Conservation (phyloP, 2,888 invertebrate species). For the Tenodera sinensis region DNA sequence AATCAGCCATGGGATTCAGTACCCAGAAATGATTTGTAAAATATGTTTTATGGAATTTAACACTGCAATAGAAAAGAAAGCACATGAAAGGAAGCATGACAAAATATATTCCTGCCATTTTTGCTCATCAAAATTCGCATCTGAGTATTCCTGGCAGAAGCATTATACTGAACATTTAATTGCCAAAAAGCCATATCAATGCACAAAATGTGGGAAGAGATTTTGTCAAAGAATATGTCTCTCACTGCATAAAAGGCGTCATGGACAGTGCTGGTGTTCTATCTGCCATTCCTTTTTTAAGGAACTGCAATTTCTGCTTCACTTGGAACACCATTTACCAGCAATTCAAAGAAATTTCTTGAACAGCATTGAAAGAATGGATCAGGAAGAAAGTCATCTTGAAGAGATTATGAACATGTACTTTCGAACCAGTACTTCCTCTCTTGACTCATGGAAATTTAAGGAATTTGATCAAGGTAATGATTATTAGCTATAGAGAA, state of each 20-base stretch:
- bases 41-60: slow-evolving; percentile 32
- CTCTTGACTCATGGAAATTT: neutral
- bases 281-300: slow-evolving; percentile 14
- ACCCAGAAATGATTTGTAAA: slow-evolving; percentile 30
- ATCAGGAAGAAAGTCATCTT: slow-evolving; percentile 22
- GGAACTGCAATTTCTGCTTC: slow-evolving; percentile 16
- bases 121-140: slow-evolving; percentile 25
- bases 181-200: slow-evolving; percentile 21
- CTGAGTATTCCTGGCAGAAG: slow-evolving; percentile 21
- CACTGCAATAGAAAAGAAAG: slow-evolving; percentile 26
- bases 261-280: slow-evolving; percentile 4
- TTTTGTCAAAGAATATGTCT: slow-evolving; percentile 11
- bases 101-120: slow-evolving; percentile 22
- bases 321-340: slow-evolving; percentile 9
- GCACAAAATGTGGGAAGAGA: slow-evolving; percentile 25
- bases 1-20: slow-evolving; percentile 27
- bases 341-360: slow-evolving; percentile 5
- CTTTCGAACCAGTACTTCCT: neutral
- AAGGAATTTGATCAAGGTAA: neutral
- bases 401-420: slow-evolving; percentile 18
- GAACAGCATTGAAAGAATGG: neutral
- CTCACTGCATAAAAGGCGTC: slow-evolving; percentile 8
- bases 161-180: slow-evolving; percentile 24
- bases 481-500: neutral
- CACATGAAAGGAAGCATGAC: slow-evolving; percentile 31